Evolutionary conservation across 2,888 invertebrate species (phyloP).

Genomic region (Mayetiola destructor): DNA sequence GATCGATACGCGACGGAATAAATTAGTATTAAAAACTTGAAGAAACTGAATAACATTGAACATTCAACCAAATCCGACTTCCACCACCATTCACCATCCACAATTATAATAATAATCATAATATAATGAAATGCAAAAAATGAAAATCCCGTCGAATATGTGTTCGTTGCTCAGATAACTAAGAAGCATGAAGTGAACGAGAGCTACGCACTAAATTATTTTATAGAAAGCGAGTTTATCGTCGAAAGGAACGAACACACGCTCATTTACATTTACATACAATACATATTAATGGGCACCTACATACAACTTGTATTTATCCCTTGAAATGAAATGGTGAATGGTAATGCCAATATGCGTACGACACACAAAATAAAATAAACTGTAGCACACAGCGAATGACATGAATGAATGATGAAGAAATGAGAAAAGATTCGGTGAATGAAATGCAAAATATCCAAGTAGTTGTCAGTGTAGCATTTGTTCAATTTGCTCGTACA

Average conservation of each 20-base stretch:
- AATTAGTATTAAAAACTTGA: constrained; percentile 14
- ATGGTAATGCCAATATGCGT: too few species aligned
- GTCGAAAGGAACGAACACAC: neutral
- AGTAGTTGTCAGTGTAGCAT: too few species aligned
- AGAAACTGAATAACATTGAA: constrained; percentile 1
- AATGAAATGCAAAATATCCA: too few species aligned
- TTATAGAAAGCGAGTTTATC: neutral
- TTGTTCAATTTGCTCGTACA: too few species aligned
- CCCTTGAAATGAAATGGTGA: too few species aligned
- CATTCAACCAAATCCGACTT: neutral
- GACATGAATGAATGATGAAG: too few species aligned
- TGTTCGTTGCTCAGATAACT: neutral
- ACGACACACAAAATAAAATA: too few species aligned
- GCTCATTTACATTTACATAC: too few species aligned
- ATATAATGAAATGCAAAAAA: constrained; percentile 10
- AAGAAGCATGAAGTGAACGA: neutral
- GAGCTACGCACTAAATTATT: neutral
- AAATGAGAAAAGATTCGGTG: too few species aligned
- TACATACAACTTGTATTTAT: too few species aligned
- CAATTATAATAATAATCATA: constrained; percentile 11
- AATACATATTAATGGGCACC: constrained; percentile 12
- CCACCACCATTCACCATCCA: neutral
- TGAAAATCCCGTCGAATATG: neutral
- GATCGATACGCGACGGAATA: constrained; percentile 16
- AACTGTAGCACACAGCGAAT: too few species aligned